Conservation (phyloP, 2,888 invertebrate species). For the Calephelis perditalis region DNA sequence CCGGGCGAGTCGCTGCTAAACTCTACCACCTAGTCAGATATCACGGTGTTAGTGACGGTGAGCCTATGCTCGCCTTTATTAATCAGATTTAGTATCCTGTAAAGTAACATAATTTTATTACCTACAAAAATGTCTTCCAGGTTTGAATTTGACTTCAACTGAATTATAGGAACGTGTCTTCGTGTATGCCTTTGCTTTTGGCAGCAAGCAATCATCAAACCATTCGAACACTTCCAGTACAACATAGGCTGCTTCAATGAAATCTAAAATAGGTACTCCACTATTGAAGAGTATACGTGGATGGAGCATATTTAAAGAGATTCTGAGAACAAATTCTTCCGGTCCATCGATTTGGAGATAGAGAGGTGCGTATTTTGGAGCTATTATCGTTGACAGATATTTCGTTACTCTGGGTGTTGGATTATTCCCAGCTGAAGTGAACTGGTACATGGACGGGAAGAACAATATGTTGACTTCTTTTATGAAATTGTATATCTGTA, state of each 20-base stretch:
- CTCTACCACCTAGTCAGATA: too few species aligned
- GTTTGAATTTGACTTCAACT: constrained; percentile 45
- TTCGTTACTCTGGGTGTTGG: constrained; percentile 34
- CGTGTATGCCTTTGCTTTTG: constrained; percentile 44
- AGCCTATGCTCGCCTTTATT: too few species aligned
- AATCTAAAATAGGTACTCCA: constrained; percentile 43
- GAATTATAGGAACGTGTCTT: constrained; percentile 49
- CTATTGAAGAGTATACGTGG: constrained; percentile 52
- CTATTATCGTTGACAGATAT: constrained; percentile 30
- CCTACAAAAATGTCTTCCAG: constrained; percentile 67
- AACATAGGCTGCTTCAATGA: constrained; percentile 53
- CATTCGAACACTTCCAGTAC: constrained; percentile 58
- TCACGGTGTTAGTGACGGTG: too few species aligned
- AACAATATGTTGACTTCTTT: constrained; percentile 37
- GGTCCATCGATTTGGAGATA: constrained; percentile 63
- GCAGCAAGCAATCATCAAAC: constrained; percentile 49
- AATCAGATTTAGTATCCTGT: too few species aligned
- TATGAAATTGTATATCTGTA: constrained; percentile 41
- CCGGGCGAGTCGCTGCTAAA: too few species aligned
- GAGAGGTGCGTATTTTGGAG: constrained; percentile 51
- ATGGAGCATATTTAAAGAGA: constrained; percentile 49
- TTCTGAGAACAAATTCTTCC: constrained; percentile 42
- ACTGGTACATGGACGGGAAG: constrained; percentile 53
- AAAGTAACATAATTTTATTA: constrained; percentile 23
- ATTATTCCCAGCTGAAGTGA: constrained; percentile 45